Evolutionary conservation across 2,113 vertebrate species (phyloP).

Genomic region (Laticauda laticaudata): DNA sequence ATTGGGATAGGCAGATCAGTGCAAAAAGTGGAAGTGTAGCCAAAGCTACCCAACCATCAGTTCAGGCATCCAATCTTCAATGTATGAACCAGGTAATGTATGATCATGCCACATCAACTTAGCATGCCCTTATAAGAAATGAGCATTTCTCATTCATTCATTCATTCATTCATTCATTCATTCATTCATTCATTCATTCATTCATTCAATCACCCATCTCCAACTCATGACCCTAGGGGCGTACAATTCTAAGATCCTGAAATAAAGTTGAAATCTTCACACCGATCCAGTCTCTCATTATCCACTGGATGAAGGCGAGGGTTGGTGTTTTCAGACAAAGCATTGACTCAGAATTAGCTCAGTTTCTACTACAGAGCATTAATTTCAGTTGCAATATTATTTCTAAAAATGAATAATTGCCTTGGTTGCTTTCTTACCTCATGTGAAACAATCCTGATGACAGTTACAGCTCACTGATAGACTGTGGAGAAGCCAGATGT

Average conservation of each 20-base stretch:
- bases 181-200: no score
- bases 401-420: conserved; percentile 28
- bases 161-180: background rate
- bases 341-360: background rate
- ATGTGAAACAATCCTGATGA: conserved; percentile 47
- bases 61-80: background rate
- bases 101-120: background rate
- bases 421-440: conserved; percentile 5
- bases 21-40: background rate
- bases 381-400: background rate
- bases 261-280: background rate
- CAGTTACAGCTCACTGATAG: conserved; percentile 50
- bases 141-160: background rate
- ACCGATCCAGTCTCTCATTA: background rate
- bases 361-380: background rate
- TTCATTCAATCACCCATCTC: background rate
- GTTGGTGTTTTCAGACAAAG: background rate
- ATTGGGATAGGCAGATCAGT: background rate
- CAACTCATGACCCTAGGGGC: background rate
- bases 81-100: background rate
- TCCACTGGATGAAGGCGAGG: background rate
- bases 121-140: background rate
- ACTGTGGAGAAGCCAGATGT: conserved; percentile 58
- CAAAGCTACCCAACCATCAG: background rate
- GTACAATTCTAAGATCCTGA: background rate